A percentile compares a stretch with the other conserved stretches of the same genome.
These are phyloP conservation scores for Tipula unca DNA, from an alignment of 2,888 invertebrate genomes.

Conservation along the genomic window DNA sequence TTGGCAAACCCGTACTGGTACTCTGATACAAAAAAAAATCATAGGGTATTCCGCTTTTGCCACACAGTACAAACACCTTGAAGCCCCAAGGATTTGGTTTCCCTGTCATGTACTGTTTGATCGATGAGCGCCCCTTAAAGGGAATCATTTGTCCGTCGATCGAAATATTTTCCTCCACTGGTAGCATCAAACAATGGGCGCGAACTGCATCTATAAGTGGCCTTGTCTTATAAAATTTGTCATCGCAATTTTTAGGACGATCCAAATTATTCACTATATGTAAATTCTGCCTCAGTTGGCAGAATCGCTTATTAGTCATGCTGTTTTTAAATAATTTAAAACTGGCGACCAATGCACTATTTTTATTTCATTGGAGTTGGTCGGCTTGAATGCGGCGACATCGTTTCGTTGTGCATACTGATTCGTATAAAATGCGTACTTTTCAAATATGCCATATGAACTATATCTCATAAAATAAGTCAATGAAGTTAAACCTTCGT, in stretches of 20 bases:
- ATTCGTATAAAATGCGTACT: neutral
- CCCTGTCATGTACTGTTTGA: slow-evolving; percentile 28
- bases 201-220: neutral
- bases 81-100: slow-evolving; percentile 28
- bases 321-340: neutral
- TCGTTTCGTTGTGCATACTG: neutral
- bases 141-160: slow-evolving; percentile 28
- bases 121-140: slow-evolving; percentile 26
- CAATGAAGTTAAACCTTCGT: too few relatives aligned
- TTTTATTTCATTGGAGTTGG: neutral
- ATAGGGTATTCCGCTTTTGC: neutral
- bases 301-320: neutral
- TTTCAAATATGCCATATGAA: neutral
- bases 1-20: neutral
- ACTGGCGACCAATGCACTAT: neutral
- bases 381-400: neutral
- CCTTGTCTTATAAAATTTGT: neutral
- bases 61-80: slow-evolving; percentile 24
- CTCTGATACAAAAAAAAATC: neutral
- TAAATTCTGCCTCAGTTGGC: neutral
- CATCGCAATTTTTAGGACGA: neutral
- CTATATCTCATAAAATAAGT: neutral
- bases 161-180: slow-evolving; percentile 23
- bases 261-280: neutral
- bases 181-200: neutral